Evolutionary conservation across 2,797 vertebrate species (phyloP).

Genomic region (Lepus townsendii): DNA sequence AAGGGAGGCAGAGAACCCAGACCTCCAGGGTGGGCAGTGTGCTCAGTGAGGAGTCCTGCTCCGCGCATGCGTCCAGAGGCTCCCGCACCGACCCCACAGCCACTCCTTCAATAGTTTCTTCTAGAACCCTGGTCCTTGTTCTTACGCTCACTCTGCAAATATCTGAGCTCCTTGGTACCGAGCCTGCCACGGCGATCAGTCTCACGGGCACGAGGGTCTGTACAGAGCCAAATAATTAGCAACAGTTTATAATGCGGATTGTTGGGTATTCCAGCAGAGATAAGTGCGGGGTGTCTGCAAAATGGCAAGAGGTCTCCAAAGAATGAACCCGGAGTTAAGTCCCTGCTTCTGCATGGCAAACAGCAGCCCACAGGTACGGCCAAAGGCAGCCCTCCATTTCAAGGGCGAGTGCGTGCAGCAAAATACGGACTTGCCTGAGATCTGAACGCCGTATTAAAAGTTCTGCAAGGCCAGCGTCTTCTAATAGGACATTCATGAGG

Average conservation of each 20-base stretch:
- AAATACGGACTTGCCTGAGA: background rate
- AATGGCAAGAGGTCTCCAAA: background rate
- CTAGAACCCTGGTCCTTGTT: background rate
- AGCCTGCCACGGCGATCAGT: background rate
- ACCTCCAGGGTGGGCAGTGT: background rate
- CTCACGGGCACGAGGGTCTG: background rate
- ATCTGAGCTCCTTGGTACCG: background rate
- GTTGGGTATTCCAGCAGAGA: background rate
- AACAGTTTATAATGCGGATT: background rate
- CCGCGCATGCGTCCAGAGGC: accelerated
- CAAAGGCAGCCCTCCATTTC: background rate
- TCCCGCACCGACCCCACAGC: background rate
- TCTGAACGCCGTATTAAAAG: background rate
- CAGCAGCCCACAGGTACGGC: background rate
- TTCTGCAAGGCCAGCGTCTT: conserved; percentile 59
- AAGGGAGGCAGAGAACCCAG: background rate
- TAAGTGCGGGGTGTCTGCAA: background rate
- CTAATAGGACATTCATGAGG: conserved; percentile 46
- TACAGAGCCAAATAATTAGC: background rate
- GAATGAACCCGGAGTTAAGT: background rate
- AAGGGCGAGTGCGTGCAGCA: background rate
- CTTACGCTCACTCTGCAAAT: background rate
- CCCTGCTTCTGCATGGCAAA: background rate
- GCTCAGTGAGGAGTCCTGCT: background rate
- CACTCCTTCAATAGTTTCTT: background rate